These are phyloP conservation scores for Engraulis encrasicolus DNA, from an alignment of 2,113 vertebrate species.

Conservation along the genomic window DNA sequence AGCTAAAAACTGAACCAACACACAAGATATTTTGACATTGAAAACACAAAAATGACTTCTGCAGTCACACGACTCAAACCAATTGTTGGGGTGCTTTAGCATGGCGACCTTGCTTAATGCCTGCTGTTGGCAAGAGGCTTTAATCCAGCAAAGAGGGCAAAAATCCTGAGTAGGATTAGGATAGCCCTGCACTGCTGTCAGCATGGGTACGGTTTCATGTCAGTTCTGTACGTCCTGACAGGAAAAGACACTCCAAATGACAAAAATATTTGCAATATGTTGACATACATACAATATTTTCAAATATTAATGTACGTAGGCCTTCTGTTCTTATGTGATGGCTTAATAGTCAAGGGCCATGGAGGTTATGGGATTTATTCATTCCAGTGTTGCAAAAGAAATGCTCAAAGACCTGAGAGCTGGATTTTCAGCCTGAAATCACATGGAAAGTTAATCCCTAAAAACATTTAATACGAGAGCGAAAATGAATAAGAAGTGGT, in stretches of 20 bases:
- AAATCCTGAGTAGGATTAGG: background rate
- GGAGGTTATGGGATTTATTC: background rate
- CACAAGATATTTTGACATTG: background rate
- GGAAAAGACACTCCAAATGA: background rate
- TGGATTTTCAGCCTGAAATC: background rate
- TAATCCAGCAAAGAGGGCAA: background rate
- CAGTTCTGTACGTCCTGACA: background rate
- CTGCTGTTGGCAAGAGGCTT: constrained; percentile 1
- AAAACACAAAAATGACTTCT: background rate
- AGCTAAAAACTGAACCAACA: background rate
- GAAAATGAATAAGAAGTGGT: background rate
- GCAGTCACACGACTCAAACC: background rate
- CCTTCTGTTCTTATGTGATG: background rate
- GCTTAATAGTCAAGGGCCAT: background rate
- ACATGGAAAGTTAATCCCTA: background rate
- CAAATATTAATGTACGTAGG: background rate
- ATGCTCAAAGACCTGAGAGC: background rate
- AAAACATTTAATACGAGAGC: background rate
- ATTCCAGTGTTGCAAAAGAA: background rate
- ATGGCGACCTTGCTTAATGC: background rate
- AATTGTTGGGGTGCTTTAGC: background rate
- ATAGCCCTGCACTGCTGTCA: background rate
- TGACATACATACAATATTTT: background rate
- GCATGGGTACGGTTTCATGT: background rate
- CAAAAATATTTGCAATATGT: background rate